Percentiles rank a stretch among this genome's conserved stretches.
Evolutionary conservation across 2,888 invertebrate species (phyloP).

Genomic region (Clepsis dumicolana): DNA sequence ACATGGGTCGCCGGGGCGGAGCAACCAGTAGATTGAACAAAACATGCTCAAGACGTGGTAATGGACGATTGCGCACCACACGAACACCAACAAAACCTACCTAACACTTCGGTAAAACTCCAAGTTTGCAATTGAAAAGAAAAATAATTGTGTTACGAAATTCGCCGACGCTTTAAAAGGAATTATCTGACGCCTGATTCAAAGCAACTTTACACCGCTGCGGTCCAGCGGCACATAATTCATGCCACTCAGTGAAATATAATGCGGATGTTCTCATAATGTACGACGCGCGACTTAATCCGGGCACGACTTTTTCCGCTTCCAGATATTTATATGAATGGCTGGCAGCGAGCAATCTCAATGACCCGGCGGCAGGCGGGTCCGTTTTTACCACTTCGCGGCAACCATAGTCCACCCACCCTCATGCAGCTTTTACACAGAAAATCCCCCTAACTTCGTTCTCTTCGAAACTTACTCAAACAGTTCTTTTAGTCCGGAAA

Average conservation of each 20-base stretch:
- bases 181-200: constrained; percentile 68
- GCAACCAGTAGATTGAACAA: constrained; percentile 41
- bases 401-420: constrained; percentile 10
- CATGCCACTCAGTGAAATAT: constrained; percentile 80
- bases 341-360: constrained; percentile 59
- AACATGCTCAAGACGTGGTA: constrained; percentile 40
- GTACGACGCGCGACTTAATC: constrained; percentile 81
- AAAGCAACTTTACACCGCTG: constrained; percentile 70
- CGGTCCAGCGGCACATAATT: constrained; percentile 74
- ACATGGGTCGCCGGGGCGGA: constrained; percentile 42
- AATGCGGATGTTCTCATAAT: constrained; percentile 81
- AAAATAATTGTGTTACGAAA: constrained; percentile 45
- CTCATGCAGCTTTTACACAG: constrained; percentile 21
- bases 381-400: constrained; percentile 51
- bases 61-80: constrained; percentile 34
- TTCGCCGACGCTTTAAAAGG: constrained; percentile 52
- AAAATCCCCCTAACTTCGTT: constrained; percentile 14
- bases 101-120: constrained; percentile 27
- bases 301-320: constrained; percentile 72
- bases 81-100: constrained; percentile 30
- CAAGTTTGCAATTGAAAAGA: constrained; percentile 38
- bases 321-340: constrained; percentile 71
- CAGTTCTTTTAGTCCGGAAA: neutral
- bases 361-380: constrained; percentile 56
- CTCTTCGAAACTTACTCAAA: constrained; percentile 6